phyloP scores from a whole-genome alignment of 2,113 vertebrate genomes.

The Hystrix cristata region DNA sequence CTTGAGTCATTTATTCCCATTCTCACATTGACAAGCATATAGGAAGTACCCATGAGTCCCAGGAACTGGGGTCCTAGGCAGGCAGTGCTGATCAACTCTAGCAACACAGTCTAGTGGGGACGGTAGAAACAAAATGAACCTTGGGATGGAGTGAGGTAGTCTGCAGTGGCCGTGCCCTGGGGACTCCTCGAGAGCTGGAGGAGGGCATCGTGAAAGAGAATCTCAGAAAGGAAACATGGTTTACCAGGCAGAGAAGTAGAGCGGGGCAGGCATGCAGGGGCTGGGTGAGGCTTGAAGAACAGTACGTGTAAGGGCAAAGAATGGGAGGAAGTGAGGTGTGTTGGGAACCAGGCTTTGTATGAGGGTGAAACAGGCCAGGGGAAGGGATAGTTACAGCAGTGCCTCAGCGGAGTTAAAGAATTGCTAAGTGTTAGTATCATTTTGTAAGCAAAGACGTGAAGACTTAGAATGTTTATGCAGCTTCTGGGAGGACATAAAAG shows the following conservation, averaged over 20 bases:
- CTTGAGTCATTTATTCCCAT: background rate
- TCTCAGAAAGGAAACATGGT: background rate
- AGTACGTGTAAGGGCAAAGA: background rate
- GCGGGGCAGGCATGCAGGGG: background rate
- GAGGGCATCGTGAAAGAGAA: background rate
- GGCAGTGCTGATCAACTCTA: background rate
- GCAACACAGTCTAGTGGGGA: background rate
- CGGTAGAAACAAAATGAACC: too few species aligned
- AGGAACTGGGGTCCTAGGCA: background rate
- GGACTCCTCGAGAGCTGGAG: background rate
- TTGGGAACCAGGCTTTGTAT: rapidly evolving
- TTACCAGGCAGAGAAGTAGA: background rate
- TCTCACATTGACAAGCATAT: background rate
- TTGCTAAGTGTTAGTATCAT: background rate
- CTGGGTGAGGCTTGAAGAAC: background rate
- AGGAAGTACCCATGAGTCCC: background rate
- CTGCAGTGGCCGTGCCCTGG: too few species aligned
- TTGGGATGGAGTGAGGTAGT: background rate
- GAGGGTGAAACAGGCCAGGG: background rate
- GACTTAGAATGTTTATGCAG: background rate
- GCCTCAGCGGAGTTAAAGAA: background rate
- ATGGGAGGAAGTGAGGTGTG: background rate
- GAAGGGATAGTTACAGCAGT: rapidly evolving
- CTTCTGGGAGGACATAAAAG: background rate
- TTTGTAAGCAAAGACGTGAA: background rate